Base-by-base conservation (phyloP, 2,888 invertebrate genomes). In the Mesorhabditis belari region DNA sequence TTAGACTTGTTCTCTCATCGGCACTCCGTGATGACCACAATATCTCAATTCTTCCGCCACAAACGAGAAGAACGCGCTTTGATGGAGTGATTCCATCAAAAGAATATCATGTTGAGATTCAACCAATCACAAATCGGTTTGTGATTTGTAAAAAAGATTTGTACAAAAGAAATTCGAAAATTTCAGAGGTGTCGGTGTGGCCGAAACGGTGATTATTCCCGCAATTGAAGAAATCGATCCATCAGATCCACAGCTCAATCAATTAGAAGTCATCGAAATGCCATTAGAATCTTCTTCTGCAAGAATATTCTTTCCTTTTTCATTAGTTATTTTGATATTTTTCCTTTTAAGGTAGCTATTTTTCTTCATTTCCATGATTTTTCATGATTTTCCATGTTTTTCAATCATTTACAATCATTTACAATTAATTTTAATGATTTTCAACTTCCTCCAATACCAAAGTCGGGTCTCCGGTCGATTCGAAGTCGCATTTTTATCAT, bases 251-350 rank as follows among this genome's bases (percentile, higher is more conserved):
- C 12, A 9, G 44, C 44, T 35, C 12, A 35, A 35, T n/a, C 12
- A 35, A 17, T n/a, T 35, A 9, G 68, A 69, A 49, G 68, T 71
- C 28, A 65, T 73, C 49, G 73, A 73, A 44, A 50, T 73, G 3
- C 73, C 71, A 1, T 28, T 71, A 24, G 70, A 69, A 57, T 64
- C 71, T n/a, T n/a, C n/a, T n/a, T n/a, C n/a, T n/a, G n/a, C n/a
- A n/a, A n/a, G n/a, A n/a, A n/a, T n/a, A n/a, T n/a, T n/a, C n/a
- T n/a, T n/a, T n/a, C n/a, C n/a, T n/a, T n/a, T n/a, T n/a, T n/a
- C n/a, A n/a, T n/a, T n/a, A n/a, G n/a, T n/a, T n/a, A n/a, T n/a
- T n/a, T n/a, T n/a, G n/a, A n/a, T n/a, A n/a, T n/a, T n/a, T n/a
- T n/a, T n/a, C n/a, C n/a, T n/a, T n/a, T n/a, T n/a, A n/a, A n/a